Percentiles rank a stretch among this genome's conserved stretches.
Evolutionary conservation across 2,888 invertebrate species (phyloP).

Genomic region (Agonopterix arenella): DNA sequence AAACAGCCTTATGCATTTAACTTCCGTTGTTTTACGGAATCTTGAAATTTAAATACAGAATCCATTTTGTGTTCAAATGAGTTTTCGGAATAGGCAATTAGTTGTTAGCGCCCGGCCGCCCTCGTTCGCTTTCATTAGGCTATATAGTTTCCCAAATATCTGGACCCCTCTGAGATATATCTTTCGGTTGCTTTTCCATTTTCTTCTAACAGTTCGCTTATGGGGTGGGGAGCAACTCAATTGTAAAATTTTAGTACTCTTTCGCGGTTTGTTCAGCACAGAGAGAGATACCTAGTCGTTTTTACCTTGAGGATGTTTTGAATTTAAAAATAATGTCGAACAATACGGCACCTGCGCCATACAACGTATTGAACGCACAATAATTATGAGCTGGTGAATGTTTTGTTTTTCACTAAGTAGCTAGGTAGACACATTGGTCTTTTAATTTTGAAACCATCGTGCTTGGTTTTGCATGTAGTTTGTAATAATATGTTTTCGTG

Average conservation of each 20-base stretch:
- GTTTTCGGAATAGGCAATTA: slow-evolving; percentile 77
- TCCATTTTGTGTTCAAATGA: slow-evolving; percentile 77
- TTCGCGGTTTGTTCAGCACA: slow-evolving; percentile 44
- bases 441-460: no score
- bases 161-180: slow-evolving; percentile 70
- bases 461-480: no score
- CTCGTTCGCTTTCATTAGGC: slow-evolving; percentile 75
- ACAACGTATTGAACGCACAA: no score
- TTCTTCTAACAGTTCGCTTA: slow-evolving; percentile 61
- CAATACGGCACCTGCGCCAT: no score
- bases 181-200: slow-evolving; percentile 66
- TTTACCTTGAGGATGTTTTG: no score
- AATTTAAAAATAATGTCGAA: no score
- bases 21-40: slow-evolving; percentile 72
- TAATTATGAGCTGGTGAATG: no score
- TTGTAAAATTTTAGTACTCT: slow-evolving; percentile 63
- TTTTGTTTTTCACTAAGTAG: no score
- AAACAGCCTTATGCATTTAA: slow-evolving; percentile 61
- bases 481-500: no score
- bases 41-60: slow-evolving; percentile 75
- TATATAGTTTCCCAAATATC: slow-evolving; percentile 76
- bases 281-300: no score
- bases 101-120: slow-evolving; percentile 75
- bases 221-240: slow-evolving; percentile 46
- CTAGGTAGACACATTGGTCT: no score